Conservation (phyloP, 2,888 invertebrate genomes). For the Aethes cnicana region DNA sequence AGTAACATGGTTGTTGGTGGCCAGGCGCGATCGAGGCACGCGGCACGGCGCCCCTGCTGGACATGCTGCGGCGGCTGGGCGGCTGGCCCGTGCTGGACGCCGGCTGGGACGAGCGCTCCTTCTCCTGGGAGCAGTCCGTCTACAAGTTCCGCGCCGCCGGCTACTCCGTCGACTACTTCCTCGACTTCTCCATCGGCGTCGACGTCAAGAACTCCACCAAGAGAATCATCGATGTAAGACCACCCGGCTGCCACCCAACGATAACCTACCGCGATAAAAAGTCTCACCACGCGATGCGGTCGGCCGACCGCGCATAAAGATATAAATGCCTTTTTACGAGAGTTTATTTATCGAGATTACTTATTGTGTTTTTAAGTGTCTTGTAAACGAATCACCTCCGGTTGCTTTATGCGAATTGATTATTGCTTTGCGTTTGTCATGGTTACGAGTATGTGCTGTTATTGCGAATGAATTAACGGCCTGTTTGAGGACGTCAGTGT, state of each 20-base stretch:
- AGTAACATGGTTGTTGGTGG: slow-evolving; percentile 24
- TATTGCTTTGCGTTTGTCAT: slow-evolving; percentile 23
- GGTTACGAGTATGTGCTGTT: slow-evolving; percentile 22
- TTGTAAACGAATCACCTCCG: background rate
- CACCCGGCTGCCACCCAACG: slow-evolving; percentile 14
- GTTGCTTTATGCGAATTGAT: slow-evolving; percentile 30
- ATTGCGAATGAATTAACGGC: slow-evolving; percentile 25
- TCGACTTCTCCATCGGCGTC: slow-evolving; percentile 94
- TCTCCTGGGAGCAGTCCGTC: slow-evolving; percentile 91
- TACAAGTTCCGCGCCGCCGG: slow-evolving; percentile 91
- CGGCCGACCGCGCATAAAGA: slow-evolving; percentile 44
- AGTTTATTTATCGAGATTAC: background rate
- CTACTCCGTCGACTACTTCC: slow-evolving; percentile 94
- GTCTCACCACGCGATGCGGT: slow-evolving; percentile 34
- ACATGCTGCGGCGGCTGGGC: slow-evolving; percentile 89
- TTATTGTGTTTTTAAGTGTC: slow-evolving; percentile 5
- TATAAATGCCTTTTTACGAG: slow-evolving; percentile 1
- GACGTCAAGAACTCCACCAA: slow-evolving; percentile 94
- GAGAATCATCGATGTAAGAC: slow-evolving; percentile 91
- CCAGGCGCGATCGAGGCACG: slow-evolving; percentile 90
- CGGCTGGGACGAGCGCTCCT: slow-evolving; percentile 86
- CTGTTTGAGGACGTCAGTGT: background rate
- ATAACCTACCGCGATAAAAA: background rate
- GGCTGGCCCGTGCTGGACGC: slow-evolving; percentile 97
- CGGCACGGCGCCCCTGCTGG: slow-evolving; percentile 87